Conservation (phyloP, 2,888 invertebrate genomes). For the Dexiosoma caninum region DNA sequence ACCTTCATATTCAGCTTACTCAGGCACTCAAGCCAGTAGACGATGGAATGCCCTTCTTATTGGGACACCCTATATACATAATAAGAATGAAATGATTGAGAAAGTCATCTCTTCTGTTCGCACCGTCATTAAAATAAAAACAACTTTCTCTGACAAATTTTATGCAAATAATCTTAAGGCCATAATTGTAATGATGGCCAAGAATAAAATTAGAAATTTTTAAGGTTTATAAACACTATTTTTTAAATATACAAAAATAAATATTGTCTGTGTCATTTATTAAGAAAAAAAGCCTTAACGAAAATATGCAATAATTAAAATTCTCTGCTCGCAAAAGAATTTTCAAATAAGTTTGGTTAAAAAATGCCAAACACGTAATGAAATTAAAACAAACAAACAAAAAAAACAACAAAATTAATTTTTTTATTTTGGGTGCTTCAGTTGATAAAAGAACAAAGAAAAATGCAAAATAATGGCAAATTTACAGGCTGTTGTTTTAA, state of each 20-base stretch:
- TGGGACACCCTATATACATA: no score
- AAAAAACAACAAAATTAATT: not conserved
- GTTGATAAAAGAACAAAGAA: not conserved
- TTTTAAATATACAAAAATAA: constrained; percentile 10
- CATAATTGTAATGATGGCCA: not conserved
- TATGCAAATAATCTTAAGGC: not conserved
- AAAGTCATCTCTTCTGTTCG: not conserved
- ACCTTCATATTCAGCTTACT: no score
- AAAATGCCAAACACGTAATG: constrained; percentile 11
- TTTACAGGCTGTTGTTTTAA: not conserved
- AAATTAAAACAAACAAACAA: not conserved
- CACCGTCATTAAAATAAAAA: not conserved
- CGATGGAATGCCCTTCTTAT: no score
- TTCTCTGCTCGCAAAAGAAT: not conserved
- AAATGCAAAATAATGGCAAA: not conserved
- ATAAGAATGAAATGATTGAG: not conserved
- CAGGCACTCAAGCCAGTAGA: no score
- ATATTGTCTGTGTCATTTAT: not conserved
- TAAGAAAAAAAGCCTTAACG: not conserved
- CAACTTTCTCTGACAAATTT: constrained; percentile 22
- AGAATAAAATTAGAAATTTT: constrained; percentile 14
- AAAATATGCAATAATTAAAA: not conserved
- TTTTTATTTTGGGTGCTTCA: not conserved
- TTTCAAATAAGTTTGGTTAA: not conserved
- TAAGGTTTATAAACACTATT: not conserved